Percentiles rank a stretch among this genome's conserved stretches.
Conservation (phyloP, 2,888 invertebrate species). For the Drosophila pseudotalamancana region DNA sequence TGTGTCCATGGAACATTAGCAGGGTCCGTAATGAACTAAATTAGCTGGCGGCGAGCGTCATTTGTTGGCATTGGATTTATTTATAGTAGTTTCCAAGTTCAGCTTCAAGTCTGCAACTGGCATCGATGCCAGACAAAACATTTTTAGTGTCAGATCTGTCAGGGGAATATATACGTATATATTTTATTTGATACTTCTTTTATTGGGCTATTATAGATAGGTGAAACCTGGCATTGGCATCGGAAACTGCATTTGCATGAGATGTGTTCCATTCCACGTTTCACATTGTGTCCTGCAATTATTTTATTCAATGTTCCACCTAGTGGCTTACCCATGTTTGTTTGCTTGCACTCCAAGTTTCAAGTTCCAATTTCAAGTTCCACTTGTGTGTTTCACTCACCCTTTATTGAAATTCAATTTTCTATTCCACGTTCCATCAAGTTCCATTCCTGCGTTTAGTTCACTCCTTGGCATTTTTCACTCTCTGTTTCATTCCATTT, state of each 20-base stretch:
- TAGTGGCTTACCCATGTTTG: neutral
- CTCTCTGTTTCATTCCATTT: too few species aligned
- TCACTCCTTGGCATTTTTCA: neutral
- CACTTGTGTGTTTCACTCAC: too few species aligned
- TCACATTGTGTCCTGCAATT: neutral
- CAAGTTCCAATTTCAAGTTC: neutral
- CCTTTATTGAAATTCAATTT: too few species aligned
- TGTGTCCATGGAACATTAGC: conserved; percentile 19
- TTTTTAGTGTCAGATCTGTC: neutral
- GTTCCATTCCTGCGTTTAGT: neutral
- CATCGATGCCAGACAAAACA: too few species aligned
- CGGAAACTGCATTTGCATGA: too few species aligned
- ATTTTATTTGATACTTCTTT: too few species aligned
- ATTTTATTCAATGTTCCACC: neutral
- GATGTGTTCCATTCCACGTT: neutral
- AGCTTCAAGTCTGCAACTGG: too few species aligned
- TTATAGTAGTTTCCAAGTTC: neutral
- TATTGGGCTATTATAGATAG: too few species aligned
- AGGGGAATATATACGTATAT: neutral
- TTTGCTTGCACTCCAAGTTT: neutral
- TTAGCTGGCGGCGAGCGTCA: conserved; percentile 25
- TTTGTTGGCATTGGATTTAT: conserved; percentile 7
- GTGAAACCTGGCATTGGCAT: too few species aligned
- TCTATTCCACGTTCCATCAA: neutral
- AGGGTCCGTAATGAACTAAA: conserved; percentile 2